A percentile compares a stretch with the other conserved stretches of the same genome.
Evolutionary conservation across 2,888 invertebrate genomes (phyloP).

Genomic region (Athrips mouffetella): DNA sequence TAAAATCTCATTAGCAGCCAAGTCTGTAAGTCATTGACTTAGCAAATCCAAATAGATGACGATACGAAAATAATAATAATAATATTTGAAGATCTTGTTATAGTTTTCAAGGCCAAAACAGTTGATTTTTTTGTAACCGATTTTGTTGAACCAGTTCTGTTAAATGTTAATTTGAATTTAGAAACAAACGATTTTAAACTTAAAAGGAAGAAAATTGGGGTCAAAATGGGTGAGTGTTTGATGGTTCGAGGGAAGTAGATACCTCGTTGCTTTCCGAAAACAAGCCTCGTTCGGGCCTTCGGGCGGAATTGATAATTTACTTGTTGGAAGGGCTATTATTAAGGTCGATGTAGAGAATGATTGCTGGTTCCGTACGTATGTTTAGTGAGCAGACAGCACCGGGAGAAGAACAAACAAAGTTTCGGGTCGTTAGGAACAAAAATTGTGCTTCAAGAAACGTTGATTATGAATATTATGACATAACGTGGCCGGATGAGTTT

Average conservation of each 20-base stretch:
- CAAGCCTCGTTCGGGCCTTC: slow-evolving; percentile 58
- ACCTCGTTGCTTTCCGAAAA: slow-evolving; percentile 66
- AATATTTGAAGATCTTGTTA: slow-evolving; percentile 21
- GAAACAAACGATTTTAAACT: slow-evolving; percentile 30
- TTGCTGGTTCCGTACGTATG: slow-evolving; percentile 64
- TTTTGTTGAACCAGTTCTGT: slow-evolving; percentile 15
- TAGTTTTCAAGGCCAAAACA: slow-evolving; percentile 38
- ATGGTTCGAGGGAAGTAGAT: slow-evolving; percentile 46
- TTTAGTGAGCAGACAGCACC: slow-evolving; percentile 55
- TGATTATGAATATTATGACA: slow-evolving; percentile 70
- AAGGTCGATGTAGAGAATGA: slow-evolving; percentile 66
- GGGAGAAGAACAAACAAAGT: slow-evolving; percentile 73
- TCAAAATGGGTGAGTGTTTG: slow-evolving; percentile 34
- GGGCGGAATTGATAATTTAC: slow-evolving; percentile 78
- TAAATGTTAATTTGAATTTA: slow-evolving; percentile 19
- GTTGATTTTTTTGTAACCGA: slow-evolving; percentile 29
- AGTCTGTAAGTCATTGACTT: slow-evolving; percentile 25
- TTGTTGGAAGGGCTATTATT: slow-evolving; percentile 74
- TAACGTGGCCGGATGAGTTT: slow-evolving; percentile 41
- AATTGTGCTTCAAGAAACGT: slow-evolving; percentile 56
- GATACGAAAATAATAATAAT: slow-evolving; percentile 13
- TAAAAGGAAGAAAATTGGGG: slow-evolving; percentile 32
- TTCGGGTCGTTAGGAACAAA: slow-evolving; percentile 70
- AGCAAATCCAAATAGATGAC: slow-evolving; percentile 16
- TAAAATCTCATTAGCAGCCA: slow-evolving; percentile 19